Conservation (phyloP, 2,888 invertebrate species). For the Melanargia galathea region DNA sequence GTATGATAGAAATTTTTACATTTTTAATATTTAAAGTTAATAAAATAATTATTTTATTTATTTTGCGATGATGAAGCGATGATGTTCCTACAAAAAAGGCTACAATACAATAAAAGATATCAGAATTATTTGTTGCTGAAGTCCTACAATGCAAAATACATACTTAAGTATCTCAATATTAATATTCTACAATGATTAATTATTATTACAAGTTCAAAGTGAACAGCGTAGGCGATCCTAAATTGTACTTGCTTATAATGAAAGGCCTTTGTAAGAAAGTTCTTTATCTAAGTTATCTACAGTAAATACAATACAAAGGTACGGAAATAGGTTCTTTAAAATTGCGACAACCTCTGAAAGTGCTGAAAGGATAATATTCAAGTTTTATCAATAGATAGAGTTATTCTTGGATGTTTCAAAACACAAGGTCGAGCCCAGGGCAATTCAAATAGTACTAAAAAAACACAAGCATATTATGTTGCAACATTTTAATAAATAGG, state of each 20-base stretch:
- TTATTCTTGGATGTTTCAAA: no score
- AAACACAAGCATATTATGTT: slow-evolving; percentile 52
- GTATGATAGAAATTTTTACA: no score
- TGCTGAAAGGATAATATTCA: background rate
- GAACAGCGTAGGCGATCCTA: background rate
- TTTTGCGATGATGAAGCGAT: no score
- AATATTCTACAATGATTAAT: background rate
- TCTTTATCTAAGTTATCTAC: background rate
- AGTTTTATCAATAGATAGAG: no score
- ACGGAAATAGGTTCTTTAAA: background rate
- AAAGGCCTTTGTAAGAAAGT: slow-evolving; percentile 2
- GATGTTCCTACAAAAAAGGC: no score
- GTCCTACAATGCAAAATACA: background rate
- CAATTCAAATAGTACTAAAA: slow-evolving; percentile 18
- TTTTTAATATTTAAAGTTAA: no score
- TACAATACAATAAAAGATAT: no score
- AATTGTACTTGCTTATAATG: slow-evolving; percentile 2
- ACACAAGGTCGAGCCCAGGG: no score
- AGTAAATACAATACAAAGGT: background rate
- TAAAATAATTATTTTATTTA: no score
- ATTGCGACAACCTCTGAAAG: background rate
- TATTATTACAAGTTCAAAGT: background rate
- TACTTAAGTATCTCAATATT: background rate
- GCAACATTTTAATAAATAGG: slow-evolving; percentile 46
- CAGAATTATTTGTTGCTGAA: background rate